Percentiles rank a stretch among this genome's conserved stretches.
Conservation (phyloP, 2,888 invertebrate genomes). For the Cephus sareptanus region DNA sequence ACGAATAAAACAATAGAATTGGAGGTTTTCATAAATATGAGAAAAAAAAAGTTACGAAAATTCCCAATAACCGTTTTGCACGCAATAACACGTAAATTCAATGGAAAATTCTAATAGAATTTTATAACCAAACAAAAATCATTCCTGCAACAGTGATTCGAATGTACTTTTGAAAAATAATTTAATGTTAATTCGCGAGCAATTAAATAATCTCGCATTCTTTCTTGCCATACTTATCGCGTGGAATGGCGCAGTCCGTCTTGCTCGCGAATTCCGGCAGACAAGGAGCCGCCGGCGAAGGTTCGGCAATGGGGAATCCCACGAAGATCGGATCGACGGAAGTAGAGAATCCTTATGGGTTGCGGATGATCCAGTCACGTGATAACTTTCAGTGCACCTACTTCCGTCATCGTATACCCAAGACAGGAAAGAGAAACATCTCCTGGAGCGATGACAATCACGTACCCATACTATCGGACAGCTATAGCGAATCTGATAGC, state of each 20-base stretch:
- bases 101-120: background rate
- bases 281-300: slow-evolving; percentile 19
- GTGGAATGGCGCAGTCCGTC: slow-evolving; percentile 28
- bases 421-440: background rate
- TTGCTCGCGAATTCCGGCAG: slow-evolving; percentile 18
- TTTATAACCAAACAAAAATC: background rate
- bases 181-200: slow-evolving; percentile 18
- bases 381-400: slow-evolving; percentile 21
- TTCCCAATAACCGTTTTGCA: background rate
- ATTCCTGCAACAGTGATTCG: background rate
- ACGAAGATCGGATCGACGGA: background rate
- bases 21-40: background rate
- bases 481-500: slow-evolving; percentile 35
- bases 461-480: background rate
- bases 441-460: background rate
- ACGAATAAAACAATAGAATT: background rate
- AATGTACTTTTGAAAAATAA: background rate
- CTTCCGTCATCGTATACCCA: slow-evolving; percentile 9
- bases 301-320: slow-evolving; percentile 1
- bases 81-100: background rate
- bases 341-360: background rate
- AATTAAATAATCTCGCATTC: slow-evolving; percentile 17
- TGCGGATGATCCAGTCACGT: slow-evolving; percentile 2
- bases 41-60: background rate
- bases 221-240: slow-evolving; percentile 17